These are phyloP conservation scores for Heliconius cydno DNA, from an alignment of 2,888 invertebrate genomes.

Conservation along the genomic window DNA sequence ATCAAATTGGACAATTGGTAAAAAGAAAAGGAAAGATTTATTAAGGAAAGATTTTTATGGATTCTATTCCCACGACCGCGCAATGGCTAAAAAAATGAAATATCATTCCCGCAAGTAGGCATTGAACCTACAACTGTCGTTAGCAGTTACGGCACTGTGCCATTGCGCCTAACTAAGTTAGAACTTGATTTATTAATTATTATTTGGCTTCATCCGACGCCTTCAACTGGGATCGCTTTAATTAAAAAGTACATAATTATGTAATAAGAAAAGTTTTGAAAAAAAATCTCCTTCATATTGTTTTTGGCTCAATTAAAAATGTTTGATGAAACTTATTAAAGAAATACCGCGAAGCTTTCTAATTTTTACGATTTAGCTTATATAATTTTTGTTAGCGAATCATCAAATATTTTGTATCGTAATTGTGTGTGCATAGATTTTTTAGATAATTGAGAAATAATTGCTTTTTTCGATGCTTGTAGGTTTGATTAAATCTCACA, in stretches of 20 bases:
- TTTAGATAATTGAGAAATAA: too few species aligned
- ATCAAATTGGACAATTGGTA: too few species aligned
- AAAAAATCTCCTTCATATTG: background rate
- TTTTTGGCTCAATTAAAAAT: constrained; percentile 17
- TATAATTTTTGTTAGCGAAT: too few species aligned
- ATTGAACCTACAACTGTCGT: background rate
- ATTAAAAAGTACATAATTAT: constrained; percentile 18
- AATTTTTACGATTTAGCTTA: background rate
- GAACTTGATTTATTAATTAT: background rate
- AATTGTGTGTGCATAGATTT: too few species aligned
- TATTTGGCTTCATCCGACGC: constrained; percentile 2
- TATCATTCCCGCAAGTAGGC: too few species aligned
- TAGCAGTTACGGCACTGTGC: background rate
- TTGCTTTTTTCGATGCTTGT: too few species aligned
- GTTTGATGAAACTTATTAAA: constrained; percentile 15
- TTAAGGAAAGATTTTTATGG: too few species aligned
- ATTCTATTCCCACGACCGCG: too few species aligned
- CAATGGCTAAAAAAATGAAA: too few species aligned
- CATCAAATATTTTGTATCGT: too few species aligned
- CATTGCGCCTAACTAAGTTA: background rate
- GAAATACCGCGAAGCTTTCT: background rate
- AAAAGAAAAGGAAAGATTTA: too few species aligned
- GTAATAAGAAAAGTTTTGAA: background rate
- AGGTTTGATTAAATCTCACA: too few species aligned
- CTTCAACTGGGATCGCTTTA: constrained; percentile 6